phyloP scores from a whole-genome alignment of 2,888 invertebrate genomes.

The Ophion ventricosus region DNA sequence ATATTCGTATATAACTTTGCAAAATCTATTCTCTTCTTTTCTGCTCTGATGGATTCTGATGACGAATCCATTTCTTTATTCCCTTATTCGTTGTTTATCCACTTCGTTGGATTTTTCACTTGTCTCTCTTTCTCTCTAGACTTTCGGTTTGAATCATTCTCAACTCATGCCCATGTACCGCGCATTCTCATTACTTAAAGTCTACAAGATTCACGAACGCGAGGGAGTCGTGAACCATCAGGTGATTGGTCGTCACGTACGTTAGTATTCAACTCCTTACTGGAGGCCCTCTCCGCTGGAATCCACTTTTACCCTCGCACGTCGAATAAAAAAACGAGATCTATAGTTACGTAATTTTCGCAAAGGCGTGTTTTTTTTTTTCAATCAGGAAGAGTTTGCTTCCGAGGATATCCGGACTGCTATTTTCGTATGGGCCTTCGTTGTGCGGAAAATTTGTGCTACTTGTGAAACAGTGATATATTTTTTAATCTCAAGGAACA shows the following conservation, averaged over 20 bases:
- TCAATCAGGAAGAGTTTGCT: not conserved
- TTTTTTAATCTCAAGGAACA: not conserved
- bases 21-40: not conserved
- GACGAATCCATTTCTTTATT: not conserved
- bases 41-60: not conserved
- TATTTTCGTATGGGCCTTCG: not conserved
- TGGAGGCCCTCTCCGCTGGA: not conserved
- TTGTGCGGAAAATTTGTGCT: no score
- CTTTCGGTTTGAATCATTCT: conserved; percentile 13
- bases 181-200: conserved; percentile 50
- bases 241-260: conserved; percentile 42
- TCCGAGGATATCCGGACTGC: not conserved
- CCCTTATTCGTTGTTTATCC: not conserved
- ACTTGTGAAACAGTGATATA: not conserved
- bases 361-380: not conserved
- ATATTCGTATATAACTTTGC: not conserved
- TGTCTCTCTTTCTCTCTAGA: not conserved
- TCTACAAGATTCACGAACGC: conserved; percentile 36
- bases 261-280: conserved; percentile 11
- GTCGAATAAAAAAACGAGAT: not conserved
- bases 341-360: not conserved
- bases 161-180: conserved; percentile 3
- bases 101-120: not conserved
- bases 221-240: conserved; percentile 28
- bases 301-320: conserved; percentile 17